These are phyloP conservation scores for Pocillopora grandis DNA, from an alignment of 92 coral and sea anemone genomes.

Conservation along the genomic window DNA sequence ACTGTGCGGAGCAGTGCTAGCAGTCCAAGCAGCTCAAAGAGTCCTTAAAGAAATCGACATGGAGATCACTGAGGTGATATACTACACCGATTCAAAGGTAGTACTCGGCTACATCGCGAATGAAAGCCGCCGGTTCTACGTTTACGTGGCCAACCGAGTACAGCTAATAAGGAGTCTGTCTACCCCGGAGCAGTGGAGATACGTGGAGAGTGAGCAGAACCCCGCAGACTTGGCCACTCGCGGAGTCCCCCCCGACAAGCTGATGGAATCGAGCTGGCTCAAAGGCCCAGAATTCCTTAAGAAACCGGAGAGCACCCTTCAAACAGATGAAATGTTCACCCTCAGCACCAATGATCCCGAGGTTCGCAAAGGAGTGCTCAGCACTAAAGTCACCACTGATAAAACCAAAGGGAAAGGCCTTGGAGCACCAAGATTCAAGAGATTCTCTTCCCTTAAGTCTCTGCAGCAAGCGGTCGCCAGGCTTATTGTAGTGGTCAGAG, in stretches of 20 bases:
- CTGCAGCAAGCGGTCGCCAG: slow-evolving; percentile 51
- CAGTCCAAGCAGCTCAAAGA: slow-evolving; percentile 44
- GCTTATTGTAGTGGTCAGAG: too few species aligned
- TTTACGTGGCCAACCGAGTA: slow-evolving; percentile 52
- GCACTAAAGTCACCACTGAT: too few species aligned
- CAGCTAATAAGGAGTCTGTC: slow-evolving; percentile 36
- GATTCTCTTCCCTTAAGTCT: too few species aligned
- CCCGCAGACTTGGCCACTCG: too few species aligned
- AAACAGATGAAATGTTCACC: background rate
- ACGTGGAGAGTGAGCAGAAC: too few species aligned
- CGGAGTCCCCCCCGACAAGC: too few species aligned
- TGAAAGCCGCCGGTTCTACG: slow-evolving; percentile 40
- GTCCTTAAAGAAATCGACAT: slow-evolving; percentile 44
- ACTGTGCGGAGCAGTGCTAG: slow-evolving; percentile 44
- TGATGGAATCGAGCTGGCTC: too few species aligned
- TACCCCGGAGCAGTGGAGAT: slow-evolving; percentile 33
- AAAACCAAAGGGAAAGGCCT: too few species aligned
- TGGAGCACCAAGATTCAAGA: too few species aligned
- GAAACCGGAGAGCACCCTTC: background rate
- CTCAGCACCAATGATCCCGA: slow-evolving; percentile 44
- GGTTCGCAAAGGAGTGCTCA: too few species aligned
- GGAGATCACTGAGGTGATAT: slow-evolving; percentile 36
- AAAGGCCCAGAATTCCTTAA: too few species aligned
- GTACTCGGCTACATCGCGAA: slow-evolving; percentile 51
- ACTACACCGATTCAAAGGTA: slow-evolving; percentile 59